phyloP scores from a whole-genome alignment of 2,797 vertebrate genomes.

The Loriculus beryllinus region DNA sequence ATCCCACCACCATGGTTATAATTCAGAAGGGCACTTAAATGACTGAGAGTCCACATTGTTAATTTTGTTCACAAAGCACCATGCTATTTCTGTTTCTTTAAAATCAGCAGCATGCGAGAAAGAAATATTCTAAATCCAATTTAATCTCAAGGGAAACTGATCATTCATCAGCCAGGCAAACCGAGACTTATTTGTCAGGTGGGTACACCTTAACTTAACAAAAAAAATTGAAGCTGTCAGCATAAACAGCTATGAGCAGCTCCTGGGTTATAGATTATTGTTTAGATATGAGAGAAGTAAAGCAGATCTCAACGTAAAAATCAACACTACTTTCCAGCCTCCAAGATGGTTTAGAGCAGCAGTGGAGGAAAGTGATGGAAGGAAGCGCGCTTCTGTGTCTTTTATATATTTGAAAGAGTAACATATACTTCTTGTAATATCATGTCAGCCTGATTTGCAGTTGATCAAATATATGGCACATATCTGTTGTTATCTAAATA shows the following conservation, averaged over 20 bases:
- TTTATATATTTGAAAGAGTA: not conserved
- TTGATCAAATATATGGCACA: not conserved
- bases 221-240: not conserved
- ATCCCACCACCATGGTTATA: not conserved
- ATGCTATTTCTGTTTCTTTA: not conserved
- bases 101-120: not conserved
- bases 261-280: not conserved
- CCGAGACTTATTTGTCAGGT: not conserved
- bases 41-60: not conserved
- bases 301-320: not conserved
- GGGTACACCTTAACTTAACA: not conserved
- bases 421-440: not conserved
- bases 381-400: not conserved
- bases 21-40: not conserved
- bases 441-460: not conserved
- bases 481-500: constrained; percentile 29
- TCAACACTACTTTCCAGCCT: not conserved
- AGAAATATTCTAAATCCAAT: not conserved
- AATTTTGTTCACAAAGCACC: not conserved
- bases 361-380: not conserved
- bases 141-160: not conserved
- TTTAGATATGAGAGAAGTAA: not conserved
- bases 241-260: not conserved
- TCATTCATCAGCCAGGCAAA: not conserved
- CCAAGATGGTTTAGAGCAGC: not conserved